A percentile compares a stretch with the other conserved stretches of the same genome.
Evolutionary conservation across 2,113 vertebrate genomes (phyloP).

Genomic region (Anseranas semipalmata): DNA sequence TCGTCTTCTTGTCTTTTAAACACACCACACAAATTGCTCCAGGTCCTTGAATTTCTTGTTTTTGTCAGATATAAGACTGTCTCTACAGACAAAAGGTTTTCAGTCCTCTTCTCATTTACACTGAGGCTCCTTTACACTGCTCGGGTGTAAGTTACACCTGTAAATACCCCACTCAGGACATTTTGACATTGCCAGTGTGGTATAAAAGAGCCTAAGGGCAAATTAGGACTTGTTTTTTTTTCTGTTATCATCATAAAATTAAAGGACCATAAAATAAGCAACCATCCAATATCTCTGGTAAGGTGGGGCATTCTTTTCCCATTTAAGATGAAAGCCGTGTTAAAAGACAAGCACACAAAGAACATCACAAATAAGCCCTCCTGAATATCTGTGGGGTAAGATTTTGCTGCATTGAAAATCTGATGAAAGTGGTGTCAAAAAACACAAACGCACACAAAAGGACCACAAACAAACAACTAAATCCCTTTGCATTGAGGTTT

Average conservation of each 20-base stretch:
- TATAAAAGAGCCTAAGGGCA: background rate
- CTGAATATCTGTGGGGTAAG: background rate
- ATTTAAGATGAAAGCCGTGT: constrained; percentile 15
- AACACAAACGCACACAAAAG: background rate
- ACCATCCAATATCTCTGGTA: background rate
- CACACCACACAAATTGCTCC: background rate
- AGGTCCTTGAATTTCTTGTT: background rate
- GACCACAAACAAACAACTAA: background rate
- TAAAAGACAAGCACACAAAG: constrained; percentile 51
- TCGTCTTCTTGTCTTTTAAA: too few species aligned
- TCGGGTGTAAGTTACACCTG: background rate
- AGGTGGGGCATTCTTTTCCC: constrained; percentile 45
- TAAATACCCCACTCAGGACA: background rate
- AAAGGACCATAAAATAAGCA: constrained; percentile 23
- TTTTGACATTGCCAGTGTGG: background rate
- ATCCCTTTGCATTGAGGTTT: background rate
- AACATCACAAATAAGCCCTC: constrained; percentile 30
- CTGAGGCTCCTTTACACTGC: background rate
- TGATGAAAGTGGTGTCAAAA: constrained; percentile 25
- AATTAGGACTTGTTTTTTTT: background rate
- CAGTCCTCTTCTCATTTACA: background rate
- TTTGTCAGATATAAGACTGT: background rate
- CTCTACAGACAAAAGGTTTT: constrained; percentile 1
- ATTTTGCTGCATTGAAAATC: constrained; percentile 39
- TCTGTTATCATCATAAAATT: background rate